These are phyloP conservation scores for Brachyhypopomus occidentalis DNA, from an alignment of 2,113 vertebrate species.

Conservation along the genomic window DNA sequence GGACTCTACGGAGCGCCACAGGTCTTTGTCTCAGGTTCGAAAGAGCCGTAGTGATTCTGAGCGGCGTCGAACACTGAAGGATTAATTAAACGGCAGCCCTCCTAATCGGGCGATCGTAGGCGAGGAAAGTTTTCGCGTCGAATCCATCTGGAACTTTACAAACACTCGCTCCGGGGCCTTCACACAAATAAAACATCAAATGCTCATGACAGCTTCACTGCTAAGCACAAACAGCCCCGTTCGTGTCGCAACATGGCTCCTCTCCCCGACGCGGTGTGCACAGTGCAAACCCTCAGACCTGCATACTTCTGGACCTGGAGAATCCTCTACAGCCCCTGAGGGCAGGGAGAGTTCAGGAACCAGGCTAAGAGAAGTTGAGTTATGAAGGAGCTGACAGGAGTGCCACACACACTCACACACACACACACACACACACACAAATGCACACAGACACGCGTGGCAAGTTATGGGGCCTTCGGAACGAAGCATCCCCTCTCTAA, in stretches of 20 bases:
- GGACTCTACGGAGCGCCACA: neutral
- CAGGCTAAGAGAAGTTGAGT: constrained; percentile 68
- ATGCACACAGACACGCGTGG: too few species aligned
- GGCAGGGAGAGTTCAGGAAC: constrained; percentile 66
- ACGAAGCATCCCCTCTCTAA: constrained; percentile 49
- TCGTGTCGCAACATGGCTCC: constrained; percentile 76
- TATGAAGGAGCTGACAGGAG: constrained; percentile 58
- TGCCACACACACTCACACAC: constrained; percentile 36
- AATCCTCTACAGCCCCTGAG: constrained; percentile 68
- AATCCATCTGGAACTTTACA: constrained; percentile 73
- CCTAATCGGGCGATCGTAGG: constrained; percentile 55
- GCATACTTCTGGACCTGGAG: constrained; percentile 71
- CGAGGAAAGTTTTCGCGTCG: constrained; percentile 65
- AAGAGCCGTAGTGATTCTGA: constrained; percentile 23
- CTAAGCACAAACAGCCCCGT: constrained; percentile 75
- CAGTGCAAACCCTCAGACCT: constrained; percentile 71
- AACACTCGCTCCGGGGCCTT: constrained; percentile 70
- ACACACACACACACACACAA: too few species aligned
- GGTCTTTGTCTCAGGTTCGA: constrained; percentile 13
- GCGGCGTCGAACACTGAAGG: constrained; percentile 20
- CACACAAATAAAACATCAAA: constrained; percentile 73
- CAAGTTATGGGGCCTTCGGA: constrained; percentile 42
- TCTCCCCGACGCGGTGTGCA: constrained; percentile 75
- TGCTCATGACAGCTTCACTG: constrained; percentile 74
- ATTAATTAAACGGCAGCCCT: constrained; percentile 40